Conservation (phyloP, 1,140 invertebrate genomes). For the Chrysomallon squamiferum region DNA sequence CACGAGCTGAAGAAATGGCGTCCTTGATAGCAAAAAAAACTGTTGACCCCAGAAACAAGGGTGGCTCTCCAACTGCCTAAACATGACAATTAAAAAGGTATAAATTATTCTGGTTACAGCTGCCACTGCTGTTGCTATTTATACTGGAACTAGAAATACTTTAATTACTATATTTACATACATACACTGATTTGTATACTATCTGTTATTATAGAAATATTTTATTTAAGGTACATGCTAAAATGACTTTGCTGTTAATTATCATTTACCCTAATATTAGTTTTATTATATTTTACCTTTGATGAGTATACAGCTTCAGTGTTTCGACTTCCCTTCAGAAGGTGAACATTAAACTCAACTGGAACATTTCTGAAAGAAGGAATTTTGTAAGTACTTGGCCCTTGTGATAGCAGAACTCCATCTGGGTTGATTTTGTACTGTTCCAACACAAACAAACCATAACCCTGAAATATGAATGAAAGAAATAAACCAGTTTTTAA, state of each 20-base stretch:
- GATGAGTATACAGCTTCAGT: slow-evolving; percentile 90
- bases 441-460: slow-evolving; percentile 89
- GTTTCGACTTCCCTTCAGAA: slow-evolving; percentile 86
- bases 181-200: too few species aligned
- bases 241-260: too few species aligned
- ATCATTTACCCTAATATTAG: too few species aligned
- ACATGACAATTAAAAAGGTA: too few species aligned
- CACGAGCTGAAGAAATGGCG: slow-evolving; percentile 80
- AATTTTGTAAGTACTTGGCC: slow-evolving; percentile 92
- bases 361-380: slow-evolving; percentile 89
- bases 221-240: too few species aligned
- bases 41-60: slow-evolving; percentile 85
- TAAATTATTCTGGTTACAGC: too few species aligned
- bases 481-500: too few species aligned
- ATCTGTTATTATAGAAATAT: too few species aligned
- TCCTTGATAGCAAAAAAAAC: slow-evolving; percentile 91
- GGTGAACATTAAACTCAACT: slow-evolving; percentile 86
- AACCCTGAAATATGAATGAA: slow-evolving; percentile 66
- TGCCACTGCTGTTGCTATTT: too few species aligned
- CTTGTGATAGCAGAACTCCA: slow-evolving; percentile 80
- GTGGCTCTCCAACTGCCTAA: slow-evolving; percentile 95
- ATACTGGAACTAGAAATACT: too few species aligned
- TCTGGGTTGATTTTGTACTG: slow-evolving; percentile 84
- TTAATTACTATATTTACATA: too few species aligned
- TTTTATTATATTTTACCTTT: slow-evolving; percentile 80